Evolutionary conservation across 2,888 invertebrate species (phyloP).

Genomic region (Eurytoma adleriae): DNA sequence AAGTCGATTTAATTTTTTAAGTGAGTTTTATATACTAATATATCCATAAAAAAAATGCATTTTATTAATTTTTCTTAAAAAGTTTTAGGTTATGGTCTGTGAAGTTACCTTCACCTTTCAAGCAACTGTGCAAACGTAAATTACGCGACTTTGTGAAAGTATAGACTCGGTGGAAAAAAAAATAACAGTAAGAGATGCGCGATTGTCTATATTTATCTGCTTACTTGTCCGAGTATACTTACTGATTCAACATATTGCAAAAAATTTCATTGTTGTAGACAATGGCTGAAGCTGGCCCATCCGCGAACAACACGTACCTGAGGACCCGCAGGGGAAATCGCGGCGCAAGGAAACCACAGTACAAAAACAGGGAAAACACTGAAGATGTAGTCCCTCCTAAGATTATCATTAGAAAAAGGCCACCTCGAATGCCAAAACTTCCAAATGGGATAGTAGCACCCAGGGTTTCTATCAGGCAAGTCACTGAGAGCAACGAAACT

Average conservation of each 20-base stretch:
- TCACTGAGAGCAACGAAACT: not conserved
- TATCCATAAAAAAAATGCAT: too few species aligned
- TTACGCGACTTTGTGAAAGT: too few species aligned
- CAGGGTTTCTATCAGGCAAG: not conserved
- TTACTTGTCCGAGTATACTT: too few species aligned
- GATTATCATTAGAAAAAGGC: constrained; percentile 45
- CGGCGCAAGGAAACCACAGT: constrained; percentile 8
- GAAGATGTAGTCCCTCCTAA: not conserved
- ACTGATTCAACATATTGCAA: not conserved
- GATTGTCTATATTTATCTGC: too few species aligned
- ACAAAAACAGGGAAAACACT: not conserved
- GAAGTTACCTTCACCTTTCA: too few species aligned
- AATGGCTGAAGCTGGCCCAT: constrained; percentile 40
- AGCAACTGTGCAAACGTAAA: too few species aligned
- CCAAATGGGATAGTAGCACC: constrained; percentile 13
- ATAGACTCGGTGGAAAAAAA: too few species aligned
- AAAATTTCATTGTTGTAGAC: constrained; percentile 7
- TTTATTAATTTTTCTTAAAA: too few species aligned
- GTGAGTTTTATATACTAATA: too few species aligned
- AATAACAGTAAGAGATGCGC: too few species aligned
- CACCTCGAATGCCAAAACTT: constrained; percentile 43
- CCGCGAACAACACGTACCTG: not conserved
- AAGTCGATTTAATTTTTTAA: too few species aligned
- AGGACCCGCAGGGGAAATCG: constrained; percentile 13
- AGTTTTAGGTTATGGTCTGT: too few species aligned